A percentile compares a stretch with the other conserved stretches of the same genome.
Evolutionary conservation across 1,140 invertebrate species (phyloP).

Genomic region (Lepidurus arcticus): DNA sequence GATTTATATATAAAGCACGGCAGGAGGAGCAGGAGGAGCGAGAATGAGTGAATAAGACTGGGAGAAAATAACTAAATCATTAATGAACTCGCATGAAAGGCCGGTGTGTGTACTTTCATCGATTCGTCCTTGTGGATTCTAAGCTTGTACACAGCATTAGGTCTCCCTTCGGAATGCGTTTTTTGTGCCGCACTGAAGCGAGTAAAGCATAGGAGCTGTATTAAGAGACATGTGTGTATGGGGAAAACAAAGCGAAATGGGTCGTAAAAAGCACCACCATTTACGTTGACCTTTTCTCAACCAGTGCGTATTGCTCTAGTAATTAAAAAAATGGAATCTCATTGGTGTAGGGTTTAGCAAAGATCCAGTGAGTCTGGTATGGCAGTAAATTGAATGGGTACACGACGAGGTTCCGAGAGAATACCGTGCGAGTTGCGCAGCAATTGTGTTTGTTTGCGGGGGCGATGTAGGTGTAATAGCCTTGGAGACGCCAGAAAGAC

Average conservation of each 20-base stretch:
- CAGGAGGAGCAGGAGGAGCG: neutral
- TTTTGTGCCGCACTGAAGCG: neutral
- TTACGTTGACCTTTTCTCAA: neutral
- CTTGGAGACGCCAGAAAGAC: neutral
- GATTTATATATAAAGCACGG: neutral
- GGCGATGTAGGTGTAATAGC: neutral
- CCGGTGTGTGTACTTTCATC: neutral
- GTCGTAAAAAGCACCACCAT: neutral
- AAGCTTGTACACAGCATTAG: neutral
- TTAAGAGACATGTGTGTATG: neutral
- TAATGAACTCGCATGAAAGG: neutral
- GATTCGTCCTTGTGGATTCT: neutral
- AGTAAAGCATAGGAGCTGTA: neutral
- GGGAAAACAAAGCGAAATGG: neutral
- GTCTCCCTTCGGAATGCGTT: neutral
- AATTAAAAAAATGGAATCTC: no score
- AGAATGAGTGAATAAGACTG: neutral
- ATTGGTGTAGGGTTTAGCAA: no score
- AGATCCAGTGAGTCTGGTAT: no score
- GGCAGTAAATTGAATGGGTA: no score
- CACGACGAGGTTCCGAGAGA: neutral
- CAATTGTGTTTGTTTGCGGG: conserved; percentile 1
- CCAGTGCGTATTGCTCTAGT: neutral
- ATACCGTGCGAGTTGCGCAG: neutral
- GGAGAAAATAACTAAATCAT: neutral